Evolutionary conservation across 2,113 vertebrate genomes (phyloP), one percentile per base, ranked within the genome.

Genomic region (Morone saxatilis): DNA sequence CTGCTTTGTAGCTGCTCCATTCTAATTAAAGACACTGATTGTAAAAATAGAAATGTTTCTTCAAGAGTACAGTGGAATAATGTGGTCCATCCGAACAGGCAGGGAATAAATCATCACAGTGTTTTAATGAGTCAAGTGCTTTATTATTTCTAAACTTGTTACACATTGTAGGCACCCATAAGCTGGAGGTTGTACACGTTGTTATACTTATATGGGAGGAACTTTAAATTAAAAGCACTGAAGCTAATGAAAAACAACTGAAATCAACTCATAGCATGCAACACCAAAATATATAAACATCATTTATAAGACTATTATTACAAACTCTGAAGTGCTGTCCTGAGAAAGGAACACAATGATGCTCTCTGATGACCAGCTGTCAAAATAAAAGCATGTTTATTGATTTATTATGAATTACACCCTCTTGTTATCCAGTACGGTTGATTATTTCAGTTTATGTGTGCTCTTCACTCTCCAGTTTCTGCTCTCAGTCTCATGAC

Each of bases 261-360:
- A 82, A 80, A 76, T 71, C 20, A 81, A 89, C 16, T 79, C 56
- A 84, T 83, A 86, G 72, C 65, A 73, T 12, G 31, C 74, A 71
- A 81, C 60, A 69, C 53, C 69, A 78, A 86, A 80, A 88, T 78
- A 90, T 85, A 90, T 92, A 88, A 90, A 93, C 88, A 91, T 62
- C 89, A 93, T 92, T 89, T 84, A 89, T 85, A 91, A 56, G 48
- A 86, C 84, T 83, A 79, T 72, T 17, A 83, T 78, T 81, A 88
- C 85, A 84, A 81, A 71, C 51, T 82, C 65, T 74, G 80, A 69
- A 86, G 78, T 50, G 54, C 50, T 78, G 56, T 78, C 72, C 68
- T 76, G 71, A 87, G 61, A 73, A 74, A 84, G 79, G 16, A 56
- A 53, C 19, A 38, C 6, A 74, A 38, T 11, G 5, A 66, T 51